These are phyloP conservation scores for Catharus ustulatus DNA, from an alignment of 2,797 vertebrate genomes.

Conservation along the genomic window DNA sequence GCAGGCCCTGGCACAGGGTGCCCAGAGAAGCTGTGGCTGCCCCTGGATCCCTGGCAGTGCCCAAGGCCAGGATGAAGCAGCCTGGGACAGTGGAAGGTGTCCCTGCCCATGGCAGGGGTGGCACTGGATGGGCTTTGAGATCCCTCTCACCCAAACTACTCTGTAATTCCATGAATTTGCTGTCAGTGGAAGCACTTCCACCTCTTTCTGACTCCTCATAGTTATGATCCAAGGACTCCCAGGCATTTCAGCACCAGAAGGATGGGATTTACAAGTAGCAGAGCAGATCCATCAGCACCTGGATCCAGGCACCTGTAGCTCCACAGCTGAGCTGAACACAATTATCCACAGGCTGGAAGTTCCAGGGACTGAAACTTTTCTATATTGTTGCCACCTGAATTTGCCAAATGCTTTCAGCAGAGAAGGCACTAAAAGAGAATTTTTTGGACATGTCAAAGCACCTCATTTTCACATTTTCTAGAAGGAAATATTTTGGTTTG, in stretches of 20 bases:
- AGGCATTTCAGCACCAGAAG: neutral
- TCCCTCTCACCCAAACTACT: neutral
- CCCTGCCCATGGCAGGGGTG: neutral
- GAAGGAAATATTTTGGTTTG: slow-evolving; percentile 55
- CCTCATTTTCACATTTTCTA: slow-evolving; percentile 52
- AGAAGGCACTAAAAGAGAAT: neutral
- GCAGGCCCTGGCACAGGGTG: neutral
- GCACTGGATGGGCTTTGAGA: accelerated
- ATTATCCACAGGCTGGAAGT: neutral
- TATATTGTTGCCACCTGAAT: neutral
- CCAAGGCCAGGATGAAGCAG: neutral
- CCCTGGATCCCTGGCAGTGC: neutral
- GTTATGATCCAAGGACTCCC: neutral
- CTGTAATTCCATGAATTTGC: neutral
- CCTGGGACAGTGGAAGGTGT: neutral
- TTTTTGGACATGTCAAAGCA: slow-evolving; percentile 47
- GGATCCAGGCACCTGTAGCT: neutral
- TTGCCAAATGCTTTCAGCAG: slow-evolving; percentile 8
- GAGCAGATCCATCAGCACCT: neutral
- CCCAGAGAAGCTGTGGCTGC: neutral
- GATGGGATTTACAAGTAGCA: neutral
- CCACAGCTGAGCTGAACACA: neutral
- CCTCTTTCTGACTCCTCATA: neutral
- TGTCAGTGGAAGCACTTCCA: neutral
- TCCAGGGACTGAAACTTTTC: neutral